Percentiles rank a stretch among this genome's conserved stretches.
These are phyloP conservation scores for Psittacula derbiana DNA, from an alignment of 2,797 vertebrate species.

Conservation along the genomic window DNA sequence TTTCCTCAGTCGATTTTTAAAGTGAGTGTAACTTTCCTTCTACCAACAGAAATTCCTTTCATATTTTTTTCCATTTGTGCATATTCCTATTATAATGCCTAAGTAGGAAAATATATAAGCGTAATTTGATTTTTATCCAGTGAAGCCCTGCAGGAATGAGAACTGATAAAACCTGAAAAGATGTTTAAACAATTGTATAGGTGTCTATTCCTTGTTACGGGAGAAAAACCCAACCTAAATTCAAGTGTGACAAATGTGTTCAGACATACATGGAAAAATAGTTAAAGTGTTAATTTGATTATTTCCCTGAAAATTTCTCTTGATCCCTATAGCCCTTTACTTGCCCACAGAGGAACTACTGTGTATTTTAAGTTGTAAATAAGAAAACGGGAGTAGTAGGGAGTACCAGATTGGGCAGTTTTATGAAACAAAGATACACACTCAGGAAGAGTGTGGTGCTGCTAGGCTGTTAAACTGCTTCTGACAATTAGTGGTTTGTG, in stretches of 20 bases:
- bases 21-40: background rate
- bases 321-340: background rate
- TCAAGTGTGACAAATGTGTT: background rate
- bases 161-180: background rate
- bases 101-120: background rate
- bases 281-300: conserved; percentile 55
- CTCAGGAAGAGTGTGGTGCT: background rate
- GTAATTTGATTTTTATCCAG: background rate
- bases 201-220: background rate
- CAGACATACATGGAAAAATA: background rate
- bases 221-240: background rate
- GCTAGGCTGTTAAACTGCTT: conserved; percentile 6
- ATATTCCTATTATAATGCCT: background rate
- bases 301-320: background rate
- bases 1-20: background rate
- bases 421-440: conserved; percentile 13
- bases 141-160: background rate
- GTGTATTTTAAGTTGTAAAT: conserved; percentile 54
- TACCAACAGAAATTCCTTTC: background rate
- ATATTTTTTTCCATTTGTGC: background rate
- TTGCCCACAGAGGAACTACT: conserved; percentile 6
- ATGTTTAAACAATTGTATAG: background rate
- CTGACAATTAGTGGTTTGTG: background rate
- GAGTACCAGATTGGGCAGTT: conserved; percentile 26
- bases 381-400: conserved; percentile 30